Percentiles rank a stretch among this genome's conserved stretches.
phyloP scores from a whole-genome alignment of 2,888 invertebrate genomes.

The Atethmia centrago region DNA sequence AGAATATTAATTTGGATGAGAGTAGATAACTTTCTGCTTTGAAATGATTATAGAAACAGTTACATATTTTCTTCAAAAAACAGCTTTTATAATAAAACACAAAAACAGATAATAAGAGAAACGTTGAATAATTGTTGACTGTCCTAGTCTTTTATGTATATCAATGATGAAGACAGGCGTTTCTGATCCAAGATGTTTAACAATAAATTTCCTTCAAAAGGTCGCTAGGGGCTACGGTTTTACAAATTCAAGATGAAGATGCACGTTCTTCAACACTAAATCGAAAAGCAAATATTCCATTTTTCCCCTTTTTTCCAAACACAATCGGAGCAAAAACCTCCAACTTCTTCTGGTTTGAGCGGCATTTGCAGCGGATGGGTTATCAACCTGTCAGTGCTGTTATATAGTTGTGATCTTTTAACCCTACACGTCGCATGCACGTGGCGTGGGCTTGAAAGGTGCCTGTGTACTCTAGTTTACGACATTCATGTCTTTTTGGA shows the following conservation, averaged over 20 bases:
- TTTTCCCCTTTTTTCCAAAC: conserved; percentile 11
- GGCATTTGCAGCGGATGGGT: conserved; percentile 26
- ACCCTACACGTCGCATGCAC: conserved; percentile 48
- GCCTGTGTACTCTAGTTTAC: conserved; percentile 13
- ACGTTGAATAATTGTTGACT: too few relatives aligned
- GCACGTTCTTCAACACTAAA: neutral
- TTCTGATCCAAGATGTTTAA: too few relatives aligned
- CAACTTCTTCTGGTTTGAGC: conserved; percentile 12
- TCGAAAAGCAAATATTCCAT: conserved; percentile 1
- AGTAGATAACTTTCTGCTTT: too few relatives aligned
- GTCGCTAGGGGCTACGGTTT: too few relatives aligned
- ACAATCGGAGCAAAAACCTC: conserved; percentile 17
- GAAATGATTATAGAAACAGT: too few relatives aligned
- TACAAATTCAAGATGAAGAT: too few relatives aligned
- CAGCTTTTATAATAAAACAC: too few relatives aligned
- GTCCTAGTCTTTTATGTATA: too few relatives aligned
- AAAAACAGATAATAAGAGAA: too few relatives aligned
- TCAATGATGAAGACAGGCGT: too few relatives aligned
- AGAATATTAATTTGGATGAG: neutral
- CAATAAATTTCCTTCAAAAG: too few relatives aligned
- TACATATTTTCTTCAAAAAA: too few relatives aligned
- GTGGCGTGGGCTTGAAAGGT: conserved; percentile 26
- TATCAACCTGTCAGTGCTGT: conserved; percentile 50
- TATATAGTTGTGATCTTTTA: conserved; percentile 49
- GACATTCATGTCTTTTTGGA: neutral